phyloP scores from a whole-genome alignment of 2,113 vertebrate species.

The Archilochus colubris region DNA sequence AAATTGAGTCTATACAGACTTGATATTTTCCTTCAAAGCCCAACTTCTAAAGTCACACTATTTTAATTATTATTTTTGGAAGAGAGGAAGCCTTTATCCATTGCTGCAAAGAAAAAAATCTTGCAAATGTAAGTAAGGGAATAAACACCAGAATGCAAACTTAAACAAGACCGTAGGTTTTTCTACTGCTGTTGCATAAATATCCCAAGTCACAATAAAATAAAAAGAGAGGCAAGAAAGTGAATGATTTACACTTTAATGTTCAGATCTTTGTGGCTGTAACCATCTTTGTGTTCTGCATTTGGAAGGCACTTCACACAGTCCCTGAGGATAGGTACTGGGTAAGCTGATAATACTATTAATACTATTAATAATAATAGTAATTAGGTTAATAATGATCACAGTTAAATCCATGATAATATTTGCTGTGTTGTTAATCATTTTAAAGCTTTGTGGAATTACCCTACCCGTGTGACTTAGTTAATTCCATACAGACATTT shows the following conservation, averaged over 20 bases:
- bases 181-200: background rate
- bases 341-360: background rate
- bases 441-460: background rate
- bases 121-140: background rate
- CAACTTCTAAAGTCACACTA: background rate
- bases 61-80: background rate
- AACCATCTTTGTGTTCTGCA: background rate
- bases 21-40: background rate
- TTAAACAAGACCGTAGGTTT: background rate
- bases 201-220: background rate
- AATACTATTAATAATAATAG: background rate
- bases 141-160: slow-evolving; percentile 6
- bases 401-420: background rate
- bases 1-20: background rate
- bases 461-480: background rate
- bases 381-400: background rate
- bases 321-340: background rate
- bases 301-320: background rate
- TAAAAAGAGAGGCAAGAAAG: background rate
- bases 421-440: background rate
- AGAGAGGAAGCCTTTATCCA: background rate
- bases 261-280: background rate
- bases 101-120: background rate
- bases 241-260: background rate
- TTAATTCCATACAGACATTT: background rate